phyloP scores from a whole-genome alignment of 1,140 invertebrate genomes.

The Sycophila sp. region DNA sequence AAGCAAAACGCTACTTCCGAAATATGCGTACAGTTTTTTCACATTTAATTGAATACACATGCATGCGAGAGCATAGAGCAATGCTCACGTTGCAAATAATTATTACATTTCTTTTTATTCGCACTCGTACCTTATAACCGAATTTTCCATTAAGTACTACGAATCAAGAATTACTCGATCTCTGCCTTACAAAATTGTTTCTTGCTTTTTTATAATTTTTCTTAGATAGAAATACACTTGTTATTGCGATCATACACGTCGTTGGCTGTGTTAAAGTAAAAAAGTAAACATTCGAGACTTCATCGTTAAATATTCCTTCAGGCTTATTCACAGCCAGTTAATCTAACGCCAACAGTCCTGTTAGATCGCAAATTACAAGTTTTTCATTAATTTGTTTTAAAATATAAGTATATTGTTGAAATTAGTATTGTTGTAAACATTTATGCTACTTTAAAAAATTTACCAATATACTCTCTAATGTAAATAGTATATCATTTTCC shows the following conservation, averaged over 20 bases:
- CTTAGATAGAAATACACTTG: constrained; percentile 24
- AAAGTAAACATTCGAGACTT: neutral
- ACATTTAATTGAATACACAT: constrained; percentile 30
- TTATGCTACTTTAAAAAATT: constrained; percentile 32
- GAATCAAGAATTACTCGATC: constrained; percentile 22
- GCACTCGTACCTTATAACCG: constrained; percentile 17
- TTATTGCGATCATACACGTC: constrained; percentile 29
- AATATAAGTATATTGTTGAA: constrained; percentile 32
- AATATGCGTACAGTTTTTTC: constrained; percentile 26
- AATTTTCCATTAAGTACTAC: constrained; percentile 31
- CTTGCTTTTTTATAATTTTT: constrained; percentile 3
- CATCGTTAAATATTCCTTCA: neutral
- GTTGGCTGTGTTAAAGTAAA: constrained; percentile 8
- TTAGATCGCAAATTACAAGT: constrained; percentile 32
- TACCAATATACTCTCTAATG: constrained; percentile 27
- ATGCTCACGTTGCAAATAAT: constrained; percentile 17
- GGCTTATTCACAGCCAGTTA: neutral
- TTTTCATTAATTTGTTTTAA: constrained; percentile 11
- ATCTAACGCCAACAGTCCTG: constrained; percentile 10
- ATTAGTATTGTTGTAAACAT: constrained; percentile 27
- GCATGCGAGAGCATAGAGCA: constrained; percentile 27
- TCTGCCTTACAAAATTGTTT: constrained; percentile 24
- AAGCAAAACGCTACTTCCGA: neutral
- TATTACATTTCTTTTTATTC: constrained; percentile 20
- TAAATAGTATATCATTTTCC: constrained; percentile 16